phyloP scores from a whole-genome alignment of 1,140 invertebrate genomes.

The Formica exsecta region DNA sequence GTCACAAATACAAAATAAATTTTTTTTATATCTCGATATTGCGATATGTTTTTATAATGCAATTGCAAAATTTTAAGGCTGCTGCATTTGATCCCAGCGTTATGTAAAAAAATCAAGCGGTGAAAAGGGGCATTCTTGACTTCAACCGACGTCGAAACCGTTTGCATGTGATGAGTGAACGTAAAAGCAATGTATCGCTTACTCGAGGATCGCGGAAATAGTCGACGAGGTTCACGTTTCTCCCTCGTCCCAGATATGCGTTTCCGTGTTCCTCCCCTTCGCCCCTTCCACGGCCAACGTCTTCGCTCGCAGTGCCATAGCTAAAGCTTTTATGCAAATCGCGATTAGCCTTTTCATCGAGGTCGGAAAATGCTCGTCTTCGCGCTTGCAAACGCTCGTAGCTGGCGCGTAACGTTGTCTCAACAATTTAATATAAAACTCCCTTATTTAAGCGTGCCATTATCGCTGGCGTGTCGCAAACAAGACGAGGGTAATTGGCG shows the following conservation, averaged over 20 bases:
- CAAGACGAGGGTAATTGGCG: conserved; percentile 16
- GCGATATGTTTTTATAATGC: background rate
- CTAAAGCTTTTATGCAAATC: conserved; percentile 58
- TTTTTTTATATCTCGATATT: background rate
- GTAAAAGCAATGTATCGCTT: conserved; percentile 43
- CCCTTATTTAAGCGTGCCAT: conserved; percentile 24
- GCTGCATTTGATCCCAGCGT: background rate
- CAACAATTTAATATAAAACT: conserved; percentile 45
- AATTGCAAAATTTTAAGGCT: background rate
- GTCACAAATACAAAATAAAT: background rate
- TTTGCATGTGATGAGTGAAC: conserved; percentile 64
- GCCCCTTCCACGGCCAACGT: background rate
- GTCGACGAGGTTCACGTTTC: conserved; percentile 27
- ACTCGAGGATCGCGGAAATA: conserved; percentile 13
- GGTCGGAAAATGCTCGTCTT: conserved; percentile 17
- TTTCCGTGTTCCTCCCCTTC: background rate
- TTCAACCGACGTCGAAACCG: background rate
- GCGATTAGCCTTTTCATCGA: conserved; percentile 30
- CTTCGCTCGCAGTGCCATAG: conserved; percentile 17
- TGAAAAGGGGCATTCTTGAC: conserved; percentile 54
- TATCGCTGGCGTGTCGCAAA: conserved; percentile 20
- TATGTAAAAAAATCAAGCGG: conserved; percentile 39
- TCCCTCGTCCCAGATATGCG: background rate
- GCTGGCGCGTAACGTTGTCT: conserved; percentile 19
- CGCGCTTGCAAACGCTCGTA: background rate